Percentiles rank a stretch among this genome's conserved stretches.
Conservation (phyloP, 2,797 vertebrate species). For the Cirrhinus molitorella region DNA sequence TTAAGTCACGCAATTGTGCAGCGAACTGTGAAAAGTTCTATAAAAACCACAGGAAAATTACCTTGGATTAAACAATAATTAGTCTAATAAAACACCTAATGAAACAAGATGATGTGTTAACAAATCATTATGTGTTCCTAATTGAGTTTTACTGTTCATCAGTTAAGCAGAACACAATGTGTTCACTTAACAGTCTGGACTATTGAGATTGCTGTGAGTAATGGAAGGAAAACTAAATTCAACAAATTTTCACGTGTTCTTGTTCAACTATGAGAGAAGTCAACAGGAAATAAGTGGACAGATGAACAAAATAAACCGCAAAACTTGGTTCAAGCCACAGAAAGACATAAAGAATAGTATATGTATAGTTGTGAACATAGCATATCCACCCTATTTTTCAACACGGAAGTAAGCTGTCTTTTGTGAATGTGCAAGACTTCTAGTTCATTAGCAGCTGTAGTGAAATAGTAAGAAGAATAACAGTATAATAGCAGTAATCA, state of each 20-base stretch:
- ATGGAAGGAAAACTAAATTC: conserved; percentile 52
- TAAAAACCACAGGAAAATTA: conserved; percentile 12
- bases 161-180: background rate
- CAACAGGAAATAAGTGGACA: background rate
- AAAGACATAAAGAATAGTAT: conserved; percentile 4
- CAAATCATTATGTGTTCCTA: conserved; percentile 30
- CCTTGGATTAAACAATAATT: conserved; percentile 29
- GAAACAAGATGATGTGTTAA: conserved; percentile 18
- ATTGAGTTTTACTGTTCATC: conserved; percentile 25
- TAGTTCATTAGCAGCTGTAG: too few species aligned
- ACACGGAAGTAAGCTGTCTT: too few species aligned
- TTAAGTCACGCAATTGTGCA: background rate
- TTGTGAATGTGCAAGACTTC: too few species aligned
- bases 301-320: background rate
- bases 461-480: too few species aligned
- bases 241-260: conserved; percentile 30
- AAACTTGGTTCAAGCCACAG: background rate
- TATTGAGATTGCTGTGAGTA: conserved; percentile 43
- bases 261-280: background rate
- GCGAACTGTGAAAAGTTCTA: background rate
- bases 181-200: background rate
- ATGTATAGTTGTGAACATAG: too few species aligned
- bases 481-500: too few species aligned
- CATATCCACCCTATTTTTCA: too few species aligned
- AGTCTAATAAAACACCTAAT: background rate